Evolutionary conservation across 2,113 vertebrate species (phyloP).

Genomic region (Nanorana parkeri): DNA sequence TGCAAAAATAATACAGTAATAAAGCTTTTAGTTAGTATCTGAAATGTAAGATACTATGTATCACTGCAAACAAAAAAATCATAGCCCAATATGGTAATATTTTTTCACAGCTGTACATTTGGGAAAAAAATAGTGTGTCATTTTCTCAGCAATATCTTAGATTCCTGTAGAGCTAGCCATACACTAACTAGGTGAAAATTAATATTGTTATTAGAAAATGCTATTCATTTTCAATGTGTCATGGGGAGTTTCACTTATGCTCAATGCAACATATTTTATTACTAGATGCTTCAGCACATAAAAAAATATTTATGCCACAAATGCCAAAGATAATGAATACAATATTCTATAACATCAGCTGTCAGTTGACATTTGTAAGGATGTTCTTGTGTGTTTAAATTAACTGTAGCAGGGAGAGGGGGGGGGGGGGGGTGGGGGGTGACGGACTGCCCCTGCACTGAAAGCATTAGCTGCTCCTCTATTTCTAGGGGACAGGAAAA

Average conservation of each 20-base stretch:
- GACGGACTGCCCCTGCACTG: too few relatives aligned
- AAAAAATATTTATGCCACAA: conserved; percentile 1
- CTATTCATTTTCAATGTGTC: conserved; percentile 18
- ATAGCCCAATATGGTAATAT: neutral
- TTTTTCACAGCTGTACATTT: neutral
- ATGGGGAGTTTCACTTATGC: conserved; percentile 11
- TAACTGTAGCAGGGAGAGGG: too few relatives aligned
- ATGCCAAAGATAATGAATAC: neutral
- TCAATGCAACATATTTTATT: conserved; percentile 8
- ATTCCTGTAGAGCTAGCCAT: neutral
- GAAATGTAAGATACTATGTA: neutral
- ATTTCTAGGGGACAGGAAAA: too few relatives aligned
- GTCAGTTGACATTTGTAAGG: neutral
- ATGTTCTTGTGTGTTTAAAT: neutral
- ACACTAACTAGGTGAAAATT: conserved; percentile 30
- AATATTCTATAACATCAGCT: neutral
- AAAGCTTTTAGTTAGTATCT: neutral
- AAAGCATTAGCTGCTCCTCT: too few relatives aligned
- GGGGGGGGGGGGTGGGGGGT: too few relatives aligned
- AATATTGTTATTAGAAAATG: neutral
- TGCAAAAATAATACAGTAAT: neutral
- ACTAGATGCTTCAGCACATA: neutral
- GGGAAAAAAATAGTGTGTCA: neutral
- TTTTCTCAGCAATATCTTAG: conserved; percentile 8
- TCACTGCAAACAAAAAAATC: neutral